Evolutionary conservation across 2,113 vertebrate genomes (phyloP), one percentile per base, ranked within the genome.

Genomic region (Ictalurus furcatus): DNA sequence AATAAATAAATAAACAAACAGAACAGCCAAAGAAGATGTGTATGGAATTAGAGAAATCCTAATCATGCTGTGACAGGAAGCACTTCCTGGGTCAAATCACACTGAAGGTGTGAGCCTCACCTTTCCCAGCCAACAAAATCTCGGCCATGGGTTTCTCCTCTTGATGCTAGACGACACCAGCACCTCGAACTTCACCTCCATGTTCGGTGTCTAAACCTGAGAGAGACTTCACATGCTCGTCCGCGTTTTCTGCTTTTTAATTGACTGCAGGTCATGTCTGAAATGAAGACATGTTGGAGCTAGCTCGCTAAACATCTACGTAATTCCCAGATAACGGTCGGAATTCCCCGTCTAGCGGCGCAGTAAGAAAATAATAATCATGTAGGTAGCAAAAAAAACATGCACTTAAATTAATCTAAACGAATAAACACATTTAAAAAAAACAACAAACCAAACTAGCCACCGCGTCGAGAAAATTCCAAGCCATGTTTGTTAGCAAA

Each of bases 81-180:
- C 16, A 58, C 52, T 34, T 81, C 40, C 23, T 44, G 3, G n/a
- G 30, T 28, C 58, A 40, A 14, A 2, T 21, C 6, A 19, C 25
- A 48, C 5, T 19, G 25, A n/a, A 44, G 23, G 56, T 13, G 16
- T 34, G 28, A 30, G 71, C 78, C 89, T 93, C 88, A 96, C 96
- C 95, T 93, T 94, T 63, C 96, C 96, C 2, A 96, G 95, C 96
- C 96, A 96, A 69, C 96, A 96, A 92, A 96, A 96, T n/a, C 94
- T 90, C 14, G 96, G 95, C 96, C 96, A 96, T 84, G 96, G 96
- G 90, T 96, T 96, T 89, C 93, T 96, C 83, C 95, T 91, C 92
- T 96, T 96, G 94, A 96, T 96, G 91, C 94, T 95, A 84, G 96
- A 95, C 28, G 95, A 95, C 91, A 96, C 48, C 89, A 96, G 91